A percentile compares a stretch with the other conserved stretches of the same genome.
phyloP scores from a whole-genome alignment of 2,113 vertebrate genomes.

The Ibidorhyncha struthersii region DNA sequence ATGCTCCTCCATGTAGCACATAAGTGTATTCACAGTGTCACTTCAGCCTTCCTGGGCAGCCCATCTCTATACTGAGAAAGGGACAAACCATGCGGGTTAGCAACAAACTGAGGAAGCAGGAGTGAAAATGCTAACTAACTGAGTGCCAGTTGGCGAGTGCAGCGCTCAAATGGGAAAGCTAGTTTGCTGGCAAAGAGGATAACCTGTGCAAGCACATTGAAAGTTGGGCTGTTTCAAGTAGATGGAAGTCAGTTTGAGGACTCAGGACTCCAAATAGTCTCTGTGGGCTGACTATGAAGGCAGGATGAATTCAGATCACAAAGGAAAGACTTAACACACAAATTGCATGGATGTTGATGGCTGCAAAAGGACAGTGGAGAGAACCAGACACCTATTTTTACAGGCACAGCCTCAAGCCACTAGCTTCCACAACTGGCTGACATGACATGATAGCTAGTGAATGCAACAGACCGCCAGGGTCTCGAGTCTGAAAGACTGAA shows the following conservation, averaged over 20 bases:
- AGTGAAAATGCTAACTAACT: background rate
- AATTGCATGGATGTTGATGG: background rate
- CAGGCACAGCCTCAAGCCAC: background rate
- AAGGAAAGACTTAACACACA: background rate
- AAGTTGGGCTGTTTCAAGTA: background rate
- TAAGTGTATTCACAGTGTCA: background rate
- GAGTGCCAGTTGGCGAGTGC: fast-evolving
- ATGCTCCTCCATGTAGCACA: background rate
- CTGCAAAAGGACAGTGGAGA: background rate
- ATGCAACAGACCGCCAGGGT: background rate
- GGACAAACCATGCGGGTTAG: background rate
- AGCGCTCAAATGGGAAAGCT: background rate
- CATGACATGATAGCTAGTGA: background rate
- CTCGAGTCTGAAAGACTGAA: background rate
- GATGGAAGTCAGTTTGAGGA: background rate
- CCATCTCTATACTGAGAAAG: background rate
- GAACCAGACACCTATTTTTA: background rate
- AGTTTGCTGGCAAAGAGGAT: background rate
- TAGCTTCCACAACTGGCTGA: background rate
- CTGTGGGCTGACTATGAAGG: background rate
- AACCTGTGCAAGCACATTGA: background rate
- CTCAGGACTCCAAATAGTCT: background rate
- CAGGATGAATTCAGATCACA: background rate
- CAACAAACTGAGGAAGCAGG: background rate
- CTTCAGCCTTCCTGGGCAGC: background rate